Evolutionary conservation across 2,888 invertebrate species (phyloP).

Genomic region (Atrina japonica): DNA sequence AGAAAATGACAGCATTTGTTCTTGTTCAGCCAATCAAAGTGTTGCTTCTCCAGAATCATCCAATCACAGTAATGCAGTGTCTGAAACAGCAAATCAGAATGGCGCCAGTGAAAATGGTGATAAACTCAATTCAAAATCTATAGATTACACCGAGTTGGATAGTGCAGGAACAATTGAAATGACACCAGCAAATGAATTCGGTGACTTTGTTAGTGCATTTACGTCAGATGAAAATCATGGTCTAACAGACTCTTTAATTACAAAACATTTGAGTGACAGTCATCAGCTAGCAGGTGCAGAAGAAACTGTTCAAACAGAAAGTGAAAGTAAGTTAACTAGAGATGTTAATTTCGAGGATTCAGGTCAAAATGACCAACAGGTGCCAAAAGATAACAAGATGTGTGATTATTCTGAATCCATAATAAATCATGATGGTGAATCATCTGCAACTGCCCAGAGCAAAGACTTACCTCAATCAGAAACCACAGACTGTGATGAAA

Average conservation of each 20-base stretch:
- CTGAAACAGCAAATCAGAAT: constrained; percentile 3
- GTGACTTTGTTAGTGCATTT: constrained; percentile 30
- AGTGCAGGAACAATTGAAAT: neutral
- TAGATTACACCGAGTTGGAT: neutral
- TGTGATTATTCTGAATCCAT: constrained; percentile 15
- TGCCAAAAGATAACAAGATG: constrained; percentile 16
- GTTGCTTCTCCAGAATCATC: neutral
- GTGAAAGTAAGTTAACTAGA: constrained; percentile 8
- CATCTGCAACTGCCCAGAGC: too few species aligned
- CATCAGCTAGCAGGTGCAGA: neutral
- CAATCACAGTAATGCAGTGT: neutral
- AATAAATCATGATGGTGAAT: too few species aligned
- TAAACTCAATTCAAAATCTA: constrained; percentile 1
- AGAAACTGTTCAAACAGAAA: constrained; percentile 7
- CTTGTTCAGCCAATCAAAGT: constrained; percentile 50
- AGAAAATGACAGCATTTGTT: constrained; percentile 57
- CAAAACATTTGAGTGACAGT: neutral
- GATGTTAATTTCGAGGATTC: constrained; percentile 25
- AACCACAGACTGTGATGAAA: neutral
- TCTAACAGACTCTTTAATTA: neutral
- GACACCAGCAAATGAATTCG: constrained; percentile 26
- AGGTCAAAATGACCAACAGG: constrained; percentile 18
- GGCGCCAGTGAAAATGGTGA: neutral
- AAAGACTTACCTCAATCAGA: too few species aligned
- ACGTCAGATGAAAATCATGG: neutral